Evolutionary conservation across 2,797 vertebrate genomes (phyloP).

Genomic region (Ctenosaura bakeri): DNA sequence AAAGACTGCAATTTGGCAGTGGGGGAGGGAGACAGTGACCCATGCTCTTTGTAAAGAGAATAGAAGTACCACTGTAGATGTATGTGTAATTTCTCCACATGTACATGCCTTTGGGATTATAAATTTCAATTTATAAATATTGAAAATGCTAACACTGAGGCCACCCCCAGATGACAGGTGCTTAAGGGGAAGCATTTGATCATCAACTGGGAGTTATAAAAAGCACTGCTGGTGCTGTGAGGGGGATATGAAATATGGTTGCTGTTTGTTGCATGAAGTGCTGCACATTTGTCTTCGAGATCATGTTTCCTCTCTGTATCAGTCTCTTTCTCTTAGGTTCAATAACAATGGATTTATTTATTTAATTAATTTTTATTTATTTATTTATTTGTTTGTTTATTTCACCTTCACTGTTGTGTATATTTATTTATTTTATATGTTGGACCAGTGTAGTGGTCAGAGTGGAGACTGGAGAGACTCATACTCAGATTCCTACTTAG

Average conservation of each 20-base stretch:
- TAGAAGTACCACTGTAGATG: not conserved
- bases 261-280: constrained; percentile 11
- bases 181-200: not conserved
- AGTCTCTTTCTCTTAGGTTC: not conserved
- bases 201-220: constrained; percentile 23
- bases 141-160: not conserved
- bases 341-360: not conserved
- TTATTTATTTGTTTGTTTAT: not conserved
- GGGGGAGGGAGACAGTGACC: not conserved
- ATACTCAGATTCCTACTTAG: not conserved
- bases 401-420: not conserved
- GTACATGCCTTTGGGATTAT: not conserved
- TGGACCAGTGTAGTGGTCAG: not conserved
- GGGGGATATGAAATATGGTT: not conserved
- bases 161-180: constrained; percentile 22
- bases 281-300: not conserved
- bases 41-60: not conserved
- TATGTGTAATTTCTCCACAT: not conserved
- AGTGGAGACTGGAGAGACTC: not conserved
- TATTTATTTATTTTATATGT: too few relatives aligned
- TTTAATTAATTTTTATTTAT: constrained; percentile 6
- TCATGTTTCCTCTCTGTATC: not conserved
- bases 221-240: not conserved
- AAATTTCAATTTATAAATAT: not conserved
- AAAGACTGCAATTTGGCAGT: not conserved